These are phyloP conservation scores for Sisor rabdophorus DNA, from an alignment of 2,113 vertebrate genomes.

Conservation along the genomic window DNA sequence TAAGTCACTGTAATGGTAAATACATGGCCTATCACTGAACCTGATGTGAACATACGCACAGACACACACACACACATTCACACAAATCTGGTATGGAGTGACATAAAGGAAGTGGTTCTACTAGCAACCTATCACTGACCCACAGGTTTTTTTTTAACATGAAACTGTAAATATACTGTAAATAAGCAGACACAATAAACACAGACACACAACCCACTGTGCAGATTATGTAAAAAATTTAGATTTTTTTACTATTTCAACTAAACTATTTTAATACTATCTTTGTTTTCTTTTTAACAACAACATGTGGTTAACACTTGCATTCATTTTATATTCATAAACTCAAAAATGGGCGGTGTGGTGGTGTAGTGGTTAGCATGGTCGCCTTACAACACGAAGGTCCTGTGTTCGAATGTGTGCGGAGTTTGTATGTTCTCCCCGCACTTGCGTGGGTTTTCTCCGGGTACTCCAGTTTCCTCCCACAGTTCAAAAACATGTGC, in stretches of 20 bases:
- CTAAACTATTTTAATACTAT: background rate
- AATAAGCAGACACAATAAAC: background rate
- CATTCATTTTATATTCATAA: conserved; percentile 14
- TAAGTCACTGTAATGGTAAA: conserved; percentile 42
- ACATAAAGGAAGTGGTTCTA: conserved; percentile 45
- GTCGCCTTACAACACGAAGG: too few species aligned
- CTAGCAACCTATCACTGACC: conserved; percentile 46
- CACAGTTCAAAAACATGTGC: too few species aligned
- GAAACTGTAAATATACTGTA: conserved; percentile 19
- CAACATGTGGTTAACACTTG: background rate
- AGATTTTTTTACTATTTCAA: too few species aligned
- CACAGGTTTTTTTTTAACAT: conserved; percentile 38
- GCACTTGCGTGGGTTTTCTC: too few species aligned
- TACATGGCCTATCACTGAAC: conserved; percentile 45
- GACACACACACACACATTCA: conserved; percentile 14
- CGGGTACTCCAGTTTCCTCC: too few species aligned
- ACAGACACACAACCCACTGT: conserved; percentile 7
- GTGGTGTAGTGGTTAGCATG: too few species aligned
- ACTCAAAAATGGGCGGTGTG: too few species aligned
- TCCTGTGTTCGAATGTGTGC: too few species aligned
- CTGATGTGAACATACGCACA: conserved; percentile 23
- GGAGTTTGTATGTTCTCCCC: too few species aligned
- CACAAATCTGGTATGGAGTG: conserved; percentile 46
- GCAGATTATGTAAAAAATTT: conserved; percentile 20
- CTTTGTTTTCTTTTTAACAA: background rate